Conservation (phyloP, 2,888 invertebrate genomes). For the Pheosia tremula region DNA sequence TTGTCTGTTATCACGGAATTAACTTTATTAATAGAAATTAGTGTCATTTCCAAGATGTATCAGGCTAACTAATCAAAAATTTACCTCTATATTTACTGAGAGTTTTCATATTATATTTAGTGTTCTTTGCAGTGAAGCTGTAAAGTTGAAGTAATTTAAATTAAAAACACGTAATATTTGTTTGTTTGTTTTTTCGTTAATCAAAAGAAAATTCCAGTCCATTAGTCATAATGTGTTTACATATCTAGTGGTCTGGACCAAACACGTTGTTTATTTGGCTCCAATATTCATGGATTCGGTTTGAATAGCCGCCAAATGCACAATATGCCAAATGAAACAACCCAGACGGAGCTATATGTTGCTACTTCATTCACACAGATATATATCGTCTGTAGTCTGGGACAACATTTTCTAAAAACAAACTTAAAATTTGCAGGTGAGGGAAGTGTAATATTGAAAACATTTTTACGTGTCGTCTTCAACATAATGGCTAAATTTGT, state of each 20-base stretch:
- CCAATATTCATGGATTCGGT: slow-evolving; percentile 55
- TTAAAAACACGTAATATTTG: no score
- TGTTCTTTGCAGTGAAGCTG: no score
- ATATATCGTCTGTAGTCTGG: slow-evolving; percentile 45
- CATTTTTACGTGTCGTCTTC: not conserved
- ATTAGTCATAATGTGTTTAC: slow-evolving; percentile 28
- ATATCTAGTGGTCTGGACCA: slow-evolving; percentile 39
- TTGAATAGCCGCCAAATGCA: slow-evolving; percentile 77
- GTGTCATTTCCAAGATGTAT: no score
- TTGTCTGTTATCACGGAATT: no score
- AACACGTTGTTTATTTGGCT: slow-evolving; percentile 64
- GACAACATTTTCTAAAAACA: slow-evolving; percentile 35
- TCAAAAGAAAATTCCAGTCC: slow-evolving; percentile 14
- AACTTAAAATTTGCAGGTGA: slow-evolving; percentile 18
- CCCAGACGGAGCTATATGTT: slow-evolving; percentile 65
- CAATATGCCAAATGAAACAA: slow-evolving; percentile 74
- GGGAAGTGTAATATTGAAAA: not conserved
- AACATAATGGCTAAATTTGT: slow-evolving; percentile 19
- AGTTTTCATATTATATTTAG: no score
- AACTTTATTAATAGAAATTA: no score
- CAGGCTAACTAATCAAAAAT: no score
- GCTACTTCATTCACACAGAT: slow-evolving; percentile 43
- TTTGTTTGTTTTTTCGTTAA: slow-evolving; percentile 2
- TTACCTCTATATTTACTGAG: no score
- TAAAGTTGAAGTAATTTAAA: no score